These are phyloP conservation scores for Tinea pellionella DNA, from an alignment of 2,888 invertebrate species.

Conservation along the genomic window DNA sequence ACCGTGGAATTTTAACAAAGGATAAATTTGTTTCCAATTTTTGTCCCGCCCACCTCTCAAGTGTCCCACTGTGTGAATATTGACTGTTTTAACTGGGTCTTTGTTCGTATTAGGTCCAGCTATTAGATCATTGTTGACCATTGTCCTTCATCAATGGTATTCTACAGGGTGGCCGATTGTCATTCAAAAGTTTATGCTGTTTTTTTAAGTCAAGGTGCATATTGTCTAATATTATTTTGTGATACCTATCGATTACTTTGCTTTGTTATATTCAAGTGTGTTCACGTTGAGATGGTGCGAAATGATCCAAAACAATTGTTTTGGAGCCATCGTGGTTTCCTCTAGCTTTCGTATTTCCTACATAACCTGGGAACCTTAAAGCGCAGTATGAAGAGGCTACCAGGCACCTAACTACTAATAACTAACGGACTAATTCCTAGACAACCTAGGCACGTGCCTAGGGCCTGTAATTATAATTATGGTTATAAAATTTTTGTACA, in stretches of 20 bases:
- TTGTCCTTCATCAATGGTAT: conserved; percentile 2
- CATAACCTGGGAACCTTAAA: no score
- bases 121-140: conserved; percentile 12
- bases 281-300: no score
- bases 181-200: background rate
- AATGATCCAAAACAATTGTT: no score
- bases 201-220: conserved; percentile 4
- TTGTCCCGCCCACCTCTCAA: conserved; percentile 8
- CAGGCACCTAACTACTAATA: no score
- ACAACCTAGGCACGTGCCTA: no score
- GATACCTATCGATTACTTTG: background rate
- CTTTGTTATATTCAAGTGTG: no score
- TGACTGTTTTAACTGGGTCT: background rate
- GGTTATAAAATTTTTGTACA: no score
- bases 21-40: conserved; percentile 44
- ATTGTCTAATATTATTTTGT: background rate
- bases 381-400: no score
- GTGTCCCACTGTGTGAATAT: conserved; percentile 9
- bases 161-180: conserved; percentile 4
- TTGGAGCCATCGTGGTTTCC: no score
- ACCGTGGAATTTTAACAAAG: conserved; percentile 28
- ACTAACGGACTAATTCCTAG: no score
- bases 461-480: no score
- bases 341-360: no score
- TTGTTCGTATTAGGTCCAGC: conserved; percentile 6